A percentile compares a stretch with the other conserved stretches of the same genome.
phyloP scores from a whole-genome alignment of 2,797 vertebrate species.

The Pogoniulus pusillus region DNA sequence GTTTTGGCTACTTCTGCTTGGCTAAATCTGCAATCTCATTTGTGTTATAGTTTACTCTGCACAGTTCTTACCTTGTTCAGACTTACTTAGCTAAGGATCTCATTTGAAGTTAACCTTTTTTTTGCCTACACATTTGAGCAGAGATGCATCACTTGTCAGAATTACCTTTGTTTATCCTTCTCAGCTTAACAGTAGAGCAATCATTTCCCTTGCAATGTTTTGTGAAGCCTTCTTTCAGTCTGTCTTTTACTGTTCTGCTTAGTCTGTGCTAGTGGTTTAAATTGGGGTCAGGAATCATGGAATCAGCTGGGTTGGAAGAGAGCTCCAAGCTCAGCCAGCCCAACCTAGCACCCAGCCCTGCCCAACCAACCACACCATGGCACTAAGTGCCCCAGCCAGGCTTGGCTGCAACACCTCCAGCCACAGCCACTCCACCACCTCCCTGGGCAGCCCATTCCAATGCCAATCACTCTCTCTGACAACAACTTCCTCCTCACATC shows the following conservation, averaged over 20 bases:
- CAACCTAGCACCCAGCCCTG: too few relatives aligned
- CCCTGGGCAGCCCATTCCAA: too few relatives aligned
- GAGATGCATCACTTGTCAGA: not conserved
- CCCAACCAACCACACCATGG: too few relatives aligned
- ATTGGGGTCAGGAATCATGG: not conserved
- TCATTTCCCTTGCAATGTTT: not conserved
- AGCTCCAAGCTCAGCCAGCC: too few relatives aligned
- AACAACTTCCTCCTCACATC: too few relatives aligned
- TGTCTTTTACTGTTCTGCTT: not conserved
- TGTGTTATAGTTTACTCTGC: not conserved
- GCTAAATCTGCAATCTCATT: not conserved
- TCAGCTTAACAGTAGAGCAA: not conserved
- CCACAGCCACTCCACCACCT: too few relatives aligned
- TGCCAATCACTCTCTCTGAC: too few relatives aligned
- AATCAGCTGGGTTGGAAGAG: too few relatives aligned
- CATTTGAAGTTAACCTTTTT: not conserved
- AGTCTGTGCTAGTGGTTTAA: not conserved
- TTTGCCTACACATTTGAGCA: not conserved
- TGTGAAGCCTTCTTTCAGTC: not conserved
- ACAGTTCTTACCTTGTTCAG: fast-evolving
- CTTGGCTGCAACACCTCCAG: too few relatives aligned
- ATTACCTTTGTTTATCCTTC: not conserved
- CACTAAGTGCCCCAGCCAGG: too few relatives aligned
- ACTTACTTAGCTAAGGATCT: not conserved
- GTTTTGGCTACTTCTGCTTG: not conserved